Evolutionary conservation across 2,888 invertebrate species (phyloP), one percentile per base, ranked within the genome.

Genomic region (Lepetodrilus schrolli): DNA sequence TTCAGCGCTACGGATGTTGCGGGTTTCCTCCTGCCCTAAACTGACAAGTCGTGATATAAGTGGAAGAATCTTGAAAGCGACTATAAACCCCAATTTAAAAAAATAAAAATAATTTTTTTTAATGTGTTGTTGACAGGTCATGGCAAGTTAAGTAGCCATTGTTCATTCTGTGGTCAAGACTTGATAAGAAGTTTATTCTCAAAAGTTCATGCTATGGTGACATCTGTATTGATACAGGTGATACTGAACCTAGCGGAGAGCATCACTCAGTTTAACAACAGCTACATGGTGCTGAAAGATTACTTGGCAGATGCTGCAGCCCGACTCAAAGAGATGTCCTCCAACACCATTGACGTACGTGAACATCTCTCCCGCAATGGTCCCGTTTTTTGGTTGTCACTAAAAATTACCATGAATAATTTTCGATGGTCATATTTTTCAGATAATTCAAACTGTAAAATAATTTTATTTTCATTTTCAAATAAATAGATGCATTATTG

Each of bases 231-330:
- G n/a, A n/a, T n/a, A n/a, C 78, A 87, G 87, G 73, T 72, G 4
- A 8, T 86, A 23, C 70, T 71, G 30, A 74, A 76, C 17, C 49
- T 87, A 21, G 82, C 85, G 37, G 76, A 78, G 4, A 78, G 78
- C 68, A 71, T 87, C 7, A 65, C 74, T 8, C 78, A 81, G 66
- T 88, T 88, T 70, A 82, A 84, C 76, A 79, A 78, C 20, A 86
- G 83, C 72, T 88, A 88, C 74, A 82, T 88, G 80, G 79, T 88
- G 5, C 78, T 88, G 37, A 78, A 80, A 47, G 84, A 87, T 74
- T 88, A 84, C 70, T 77, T 88, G 13, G 77, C 80, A 51, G 87
- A 87, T 72, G 85, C 84, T 0, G 78, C 78, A 4, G 68, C 76
- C 0, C 76, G 83, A 30, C 77, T 88, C 1, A 65, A 81, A 21